phyloP scores from a whole-genome alignment of 35 echinoderm and acorn worm species.

The Heliocidaris tuberculata region DNA sequence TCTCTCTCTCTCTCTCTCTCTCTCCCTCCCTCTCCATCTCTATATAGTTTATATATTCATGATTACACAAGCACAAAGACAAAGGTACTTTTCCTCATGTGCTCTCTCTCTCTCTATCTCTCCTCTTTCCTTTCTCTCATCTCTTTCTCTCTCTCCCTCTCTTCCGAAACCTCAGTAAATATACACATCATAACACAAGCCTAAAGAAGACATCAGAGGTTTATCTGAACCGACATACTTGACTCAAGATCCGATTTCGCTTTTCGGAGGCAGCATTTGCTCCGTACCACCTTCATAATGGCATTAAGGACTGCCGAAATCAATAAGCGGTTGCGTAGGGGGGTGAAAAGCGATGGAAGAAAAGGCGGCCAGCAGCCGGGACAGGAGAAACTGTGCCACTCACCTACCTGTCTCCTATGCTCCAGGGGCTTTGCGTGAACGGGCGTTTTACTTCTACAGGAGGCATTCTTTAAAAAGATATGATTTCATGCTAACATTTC shows the following conservation, averaged over 20 bases:
- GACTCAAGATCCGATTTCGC: constrained; percentile 9
- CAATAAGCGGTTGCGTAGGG: not conserved
- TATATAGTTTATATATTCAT: too few relatives aligned
- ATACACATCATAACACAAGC: not conserved
- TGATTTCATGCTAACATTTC: not conserved
- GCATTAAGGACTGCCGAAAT: constrained; percentile 16
- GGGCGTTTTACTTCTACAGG: not conserved
- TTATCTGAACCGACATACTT: constrained; percentile 10
- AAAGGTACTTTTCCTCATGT: not conserved
- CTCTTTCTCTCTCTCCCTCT: not conserved
- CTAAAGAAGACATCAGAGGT: constrained; percentile 1
- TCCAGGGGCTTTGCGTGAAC: not conserved
- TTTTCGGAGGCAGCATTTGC: not conserved
- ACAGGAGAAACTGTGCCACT: not conserved
- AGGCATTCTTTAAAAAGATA: not conserved
- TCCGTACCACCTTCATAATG: not conserved
- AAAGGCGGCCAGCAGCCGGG: not conserved
- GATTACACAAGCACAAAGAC: too few relatives aligned
- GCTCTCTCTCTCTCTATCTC: not conserved
- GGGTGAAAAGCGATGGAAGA: not conserved
- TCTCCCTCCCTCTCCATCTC: too few relatives aligned
- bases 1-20: too few relatives aligned
- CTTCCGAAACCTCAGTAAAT: not conserved
- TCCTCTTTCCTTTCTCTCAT: not conserved
- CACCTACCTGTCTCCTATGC: not conserved